phyloP scores from a whole-genome alignment of 2,797 vertebrate species.

The Champsocephalus esox region DNA sequence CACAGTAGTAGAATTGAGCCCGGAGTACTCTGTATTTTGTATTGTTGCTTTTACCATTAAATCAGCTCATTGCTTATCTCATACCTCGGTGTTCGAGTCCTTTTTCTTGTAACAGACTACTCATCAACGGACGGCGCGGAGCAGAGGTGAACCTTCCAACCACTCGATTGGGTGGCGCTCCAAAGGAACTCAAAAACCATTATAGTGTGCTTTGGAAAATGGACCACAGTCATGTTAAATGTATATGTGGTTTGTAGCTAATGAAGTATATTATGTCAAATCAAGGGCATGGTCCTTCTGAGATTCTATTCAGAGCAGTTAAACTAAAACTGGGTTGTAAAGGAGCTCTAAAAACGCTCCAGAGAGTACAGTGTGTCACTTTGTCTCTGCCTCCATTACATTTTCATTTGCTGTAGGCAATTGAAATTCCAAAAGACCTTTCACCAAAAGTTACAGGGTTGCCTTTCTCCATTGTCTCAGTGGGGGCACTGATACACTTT shows the following conservation, averaged over 20 bases:
- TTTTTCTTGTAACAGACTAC: too few species aligned
- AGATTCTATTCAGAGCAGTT: not conserved
- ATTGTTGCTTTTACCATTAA: too few species aligned
- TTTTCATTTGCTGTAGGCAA: constrained; percentile 49
- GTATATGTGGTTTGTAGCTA: not conserved
- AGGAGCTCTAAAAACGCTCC: constrained; percentile 2
- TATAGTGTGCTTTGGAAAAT: not conserved
- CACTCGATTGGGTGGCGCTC: too few species aligned
- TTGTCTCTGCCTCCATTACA: constrained; percentile 41
- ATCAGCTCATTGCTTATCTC: too few species aligned
- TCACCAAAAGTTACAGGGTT: constrained; percentile 30
- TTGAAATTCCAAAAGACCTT: constrained; percentile 47
- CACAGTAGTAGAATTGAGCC: too few species aligned
- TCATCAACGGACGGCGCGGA: too few species aligned
- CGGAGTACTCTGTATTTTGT: too few species aligned
- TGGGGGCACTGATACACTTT: constrained; percentile 34
- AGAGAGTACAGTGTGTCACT: constrained; percentile 23
- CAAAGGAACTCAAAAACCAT: too few species aligned
- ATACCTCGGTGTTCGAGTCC: too few species aligned
- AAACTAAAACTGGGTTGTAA: constrained; percentile 8
- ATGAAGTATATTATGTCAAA: not conserved
- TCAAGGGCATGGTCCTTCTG: not conserved
- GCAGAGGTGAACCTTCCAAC: too few species aligned
- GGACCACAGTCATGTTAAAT: not conserved
- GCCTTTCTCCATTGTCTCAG: constrained; percentile 47